phyloP scores from a whole-genome alignment of 2,113 vertebrate species.

The Seriola quinqueradiata region DNA sequence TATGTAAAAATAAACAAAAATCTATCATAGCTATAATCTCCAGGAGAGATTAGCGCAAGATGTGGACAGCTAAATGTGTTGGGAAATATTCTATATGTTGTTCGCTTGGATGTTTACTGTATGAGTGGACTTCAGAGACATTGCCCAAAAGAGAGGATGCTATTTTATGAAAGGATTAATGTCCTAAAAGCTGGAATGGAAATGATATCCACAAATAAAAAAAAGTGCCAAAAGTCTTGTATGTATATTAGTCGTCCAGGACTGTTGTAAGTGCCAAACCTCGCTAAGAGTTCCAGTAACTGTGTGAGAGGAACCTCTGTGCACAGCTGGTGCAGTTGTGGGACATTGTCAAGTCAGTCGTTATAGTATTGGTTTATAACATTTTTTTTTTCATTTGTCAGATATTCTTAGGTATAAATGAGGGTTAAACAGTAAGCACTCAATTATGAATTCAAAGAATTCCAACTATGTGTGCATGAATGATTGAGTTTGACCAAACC shows the following conservation, averaged over 20 bases:
- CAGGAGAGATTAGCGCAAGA: slow-evolving; percentile 74
- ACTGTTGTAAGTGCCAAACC: slow-evolving; percentile 68
- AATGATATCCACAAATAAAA: slow-evolving; percentile 30
- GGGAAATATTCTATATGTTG: slow-evolving; percentile 44
- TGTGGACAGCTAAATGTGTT: slow-evolving; percentile 32
- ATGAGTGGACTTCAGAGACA: slow-evolving; percentile 38
- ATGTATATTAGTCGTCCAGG: slow-evolving; percentile 62
- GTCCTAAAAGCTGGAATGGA: slow-evolving; percentile 55
- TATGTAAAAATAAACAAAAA: slow-evolving; percentile 6
- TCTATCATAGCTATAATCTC: slow-evolving; percentile 62
- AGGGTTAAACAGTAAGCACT: slow-evolving; percentile 75
- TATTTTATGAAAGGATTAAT: slow-evolving; percentile 36
- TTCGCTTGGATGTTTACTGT: slow-evolving; percentile 33
- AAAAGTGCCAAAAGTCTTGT: slow-evolving; percentile 70
- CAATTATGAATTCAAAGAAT: slow-evolving; percentile 85
- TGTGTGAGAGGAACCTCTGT: slow-evolving; percentile 28
- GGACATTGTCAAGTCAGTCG: slow-evolving; percentile 31
- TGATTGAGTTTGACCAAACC: slow-evolving; percentile 68
- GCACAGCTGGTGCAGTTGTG: slow-evolving; percentile 46
- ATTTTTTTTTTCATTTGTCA: slow-evolving; percentile 54
- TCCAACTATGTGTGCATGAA: slow-evolving; percentile 72
- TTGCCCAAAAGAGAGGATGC: slow-evolving; percentile 21
- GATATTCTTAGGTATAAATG: slow-evolving; percentile 68
- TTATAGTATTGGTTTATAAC: slow-evolving; percentile 42
- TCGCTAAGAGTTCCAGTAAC: slow-evolving; percentile 22